Conservation (phyloP, 2,113 vertebrate genomes). For the Lepus americanus region DNA sequence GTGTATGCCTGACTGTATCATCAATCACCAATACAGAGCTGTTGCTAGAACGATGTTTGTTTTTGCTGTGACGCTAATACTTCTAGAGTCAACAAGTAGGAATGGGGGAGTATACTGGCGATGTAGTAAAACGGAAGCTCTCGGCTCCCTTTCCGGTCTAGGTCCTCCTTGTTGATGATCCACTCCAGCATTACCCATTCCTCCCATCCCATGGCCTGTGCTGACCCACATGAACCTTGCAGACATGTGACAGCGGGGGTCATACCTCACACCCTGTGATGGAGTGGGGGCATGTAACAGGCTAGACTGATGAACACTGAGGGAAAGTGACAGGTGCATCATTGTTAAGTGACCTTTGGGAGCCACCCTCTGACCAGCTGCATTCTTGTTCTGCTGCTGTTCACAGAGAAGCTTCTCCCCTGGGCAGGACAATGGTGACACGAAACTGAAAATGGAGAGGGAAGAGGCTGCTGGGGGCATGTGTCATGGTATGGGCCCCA, state of each 20-base stretch:
- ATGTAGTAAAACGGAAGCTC: not conserved
- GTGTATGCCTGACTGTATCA: not conserved
- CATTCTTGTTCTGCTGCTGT: not conserved
- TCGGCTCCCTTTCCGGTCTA: not conserved
- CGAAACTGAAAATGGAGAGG: not conserved
- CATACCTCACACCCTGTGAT: not conserved
- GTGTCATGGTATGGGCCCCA: not conserved
- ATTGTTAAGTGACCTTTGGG: not conserved
- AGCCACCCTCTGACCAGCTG: not conserved
- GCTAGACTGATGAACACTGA: not conserved
- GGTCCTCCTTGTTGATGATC: not conserved
- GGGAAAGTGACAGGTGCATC: not conserved
- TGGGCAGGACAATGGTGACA: not conserved
- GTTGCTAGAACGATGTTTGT: not conserved
- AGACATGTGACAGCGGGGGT: not conserved
- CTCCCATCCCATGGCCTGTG: not conserved
- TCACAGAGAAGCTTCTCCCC: not conserved
- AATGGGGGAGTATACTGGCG: not conserved
- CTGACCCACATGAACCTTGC: not conserved
- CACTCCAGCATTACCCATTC: not conserved
- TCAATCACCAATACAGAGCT: not conserved
- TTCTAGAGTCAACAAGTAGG: not conserved
- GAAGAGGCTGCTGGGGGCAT: rapidly evolving
- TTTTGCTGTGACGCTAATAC: not conserved
- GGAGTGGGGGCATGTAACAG: not conserved